Evolutionary conservation across 1,140 invertebrate genomes (phyloP).

Genomic region (Archivesica marissinica): DNA sequence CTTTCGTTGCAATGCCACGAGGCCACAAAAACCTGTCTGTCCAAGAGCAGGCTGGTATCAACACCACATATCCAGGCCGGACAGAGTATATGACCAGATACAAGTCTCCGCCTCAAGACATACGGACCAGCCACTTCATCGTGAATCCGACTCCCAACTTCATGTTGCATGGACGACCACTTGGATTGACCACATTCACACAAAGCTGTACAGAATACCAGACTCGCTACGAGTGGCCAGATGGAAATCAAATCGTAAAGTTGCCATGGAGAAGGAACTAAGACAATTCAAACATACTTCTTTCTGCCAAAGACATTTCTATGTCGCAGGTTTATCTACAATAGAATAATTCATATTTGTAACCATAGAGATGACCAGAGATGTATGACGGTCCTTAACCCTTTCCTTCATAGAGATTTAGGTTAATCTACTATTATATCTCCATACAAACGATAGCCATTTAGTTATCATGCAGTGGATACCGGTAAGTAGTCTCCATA

Average conservation of each 20-base stretch:
- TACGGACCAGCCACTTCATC: conserved; percentile 74
- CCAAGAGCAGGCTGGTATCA: conserved; percentile 83
- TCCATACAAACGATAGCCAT: no score
- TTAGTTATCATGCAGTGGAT: no score
- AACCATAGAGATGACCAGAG: no score
- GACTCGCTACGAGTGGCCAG: conserved; percentile 81
- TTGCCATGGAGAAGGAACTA: conserved; percentile 80
- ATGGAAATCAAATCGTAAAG: conserved; percentile 78
- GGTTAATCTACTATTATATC: no score
- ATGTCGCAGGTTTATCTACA: neutral
- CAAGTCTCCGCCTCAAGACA: conserved; percentile 68
- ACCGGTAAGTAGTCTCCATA: no score
- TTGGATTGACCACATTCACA: conserved; percentile 69
- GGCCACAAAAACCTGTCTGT: conserved; percentile 73
- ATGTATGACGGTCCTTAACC: no score
- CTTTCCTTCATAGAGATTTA: no score
- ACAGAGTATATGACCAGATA: conserved; percentile 82
- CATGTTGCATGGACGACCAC: conserved; percentile 78
- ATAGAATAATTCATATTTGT: no score
- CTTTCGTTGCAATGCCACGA: conserved; percentile 34
- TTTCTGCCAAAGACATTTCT: conserved; percentile 19
- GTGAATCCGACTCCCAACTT: conserved; percentile 82
- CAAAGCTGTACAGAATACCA: conserved; percentile 81
- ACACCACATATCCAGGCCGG: conserved; percentile 81
- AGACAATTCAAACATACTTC: neutral